These are phyloP conservation scores for Melipona bicolor DNA, from an alignment of 2,888 invertebrate species.

Conservation along the genomic window DNA sequence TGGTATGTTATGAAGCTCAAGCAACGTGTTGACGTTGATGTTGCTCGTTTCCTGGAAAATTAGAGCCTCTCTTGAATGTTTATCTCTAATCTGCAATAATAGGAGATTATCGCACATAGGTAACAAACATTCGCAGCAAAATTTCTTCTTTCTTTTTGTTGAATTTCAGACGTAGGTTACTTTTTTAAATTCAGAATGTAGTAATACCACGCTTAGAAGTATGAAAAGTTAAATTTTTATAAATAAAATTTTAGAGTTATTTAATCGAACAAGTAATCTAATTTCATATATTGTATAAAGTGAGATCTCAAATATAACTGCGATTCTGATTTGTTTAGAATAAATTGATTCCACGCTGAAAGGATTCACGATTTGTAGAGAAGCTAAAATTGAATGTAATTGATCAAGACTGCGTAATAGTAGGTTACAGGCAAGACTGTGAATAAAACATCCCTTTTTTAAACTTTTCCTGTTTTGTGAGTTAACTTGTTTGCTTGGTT, in stretches of 20 bases:
- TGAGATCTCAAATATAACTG: not conserved
- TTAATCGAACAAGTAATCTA: not conserved
- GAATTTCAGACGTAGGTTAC: not conserved
- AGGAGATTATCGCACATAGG: not conserved
- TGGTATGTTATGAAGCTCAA: not conserved
- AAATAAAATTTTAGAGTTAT: not conserved
- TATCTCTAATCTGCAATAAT: not conserved
- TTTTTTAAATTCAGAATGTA: not conserved
- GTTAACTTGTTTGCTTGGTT: slow-evolving; percentile 33
- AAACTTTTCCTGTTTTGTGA: slow-evolving; percentile 1
- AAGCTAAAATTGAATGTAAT: slow-evolving; percentile 16
- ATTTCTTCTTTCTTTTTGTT: not conserved
- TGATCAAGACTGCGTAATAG: not conserved
- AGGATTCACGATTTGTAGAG: not conserved
- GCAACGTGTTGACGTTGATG: not conserved
- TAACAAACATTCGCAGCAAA: not conserved
- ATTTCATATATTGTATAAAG: not conserved
- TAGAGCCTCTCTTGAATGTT: not conserved
- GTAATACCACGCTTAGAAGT: not conserved
- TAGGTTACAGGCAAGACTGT: slow-evolving; percentile 16
- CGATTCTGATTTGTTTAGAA: not conserved
- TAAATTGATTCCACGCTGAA: not conserved
- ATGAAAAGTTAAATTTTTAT: not conserved
- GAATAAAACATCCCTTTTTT: slow-evolving; percentile 36
- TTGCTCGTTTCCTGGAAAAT: slow-evolving; percentile 12